phyloP scores from a whole-genome alignment of 2,113 vertebrate genomes.

The Hippopotamus amphibius region DNA sequence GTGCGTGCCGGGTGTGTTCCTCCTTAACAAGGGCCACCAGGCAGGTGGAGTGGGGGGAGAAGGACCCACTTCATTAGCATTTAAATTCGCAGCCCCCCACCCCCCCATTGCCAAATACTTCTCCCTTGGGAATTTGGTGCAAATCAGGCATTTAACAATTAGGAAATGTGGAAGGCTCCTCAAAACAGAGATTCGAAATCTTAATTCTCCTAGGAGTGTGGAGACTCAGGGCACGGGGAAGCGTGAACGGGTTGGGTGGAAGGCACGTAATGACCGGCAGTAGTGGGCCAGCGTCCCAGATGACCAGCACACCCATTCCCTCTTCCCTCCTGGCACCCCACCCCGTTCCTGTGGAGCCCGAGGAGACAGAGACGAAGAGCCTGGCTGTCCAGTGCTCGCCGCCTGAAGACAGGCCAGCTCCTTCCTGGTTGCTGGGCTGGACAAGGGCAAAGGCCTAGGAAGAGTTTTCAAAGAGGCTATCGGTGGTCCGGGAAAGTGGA shows the following conservation, averaged over 20 bases:
- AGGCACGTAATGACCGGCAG: background rate
- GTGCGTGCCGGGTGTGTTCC: background rate
- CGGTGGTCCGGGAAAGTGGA: background rate
- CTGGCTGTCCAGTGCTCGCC: background rate
- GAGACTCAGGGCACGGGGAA: background rate
- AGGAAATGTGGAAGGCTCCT: conserved; percentile 42
- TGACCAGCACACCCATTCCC: fast-evolving
- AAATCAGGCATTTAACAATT: conserved; percentile 68
- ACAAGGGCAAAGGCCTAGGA: background rate
- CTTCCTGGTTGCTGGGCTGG: background rate
- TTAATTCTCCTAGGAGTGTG: background rate
- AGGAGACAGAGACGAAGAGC: background rate
- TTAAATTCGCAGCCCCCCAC: conserved; percentile 69
- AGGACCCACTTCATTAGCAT: conserved; percentile 62
- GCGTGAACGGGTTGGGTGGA: background rate
- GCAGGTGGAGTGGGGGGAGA: conserved; percentile 19
- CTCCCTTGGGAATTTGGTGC: conserved; percentile 69
- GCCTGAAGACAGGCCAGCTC: background rate
- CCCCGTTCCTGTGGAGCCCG: background rate
- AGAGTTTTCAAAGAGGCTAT: background rate
- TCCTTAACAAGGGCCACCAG: background rate
- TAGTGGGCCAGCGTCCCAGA: fast-evolving
- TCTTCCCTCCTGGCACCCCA: background rate
- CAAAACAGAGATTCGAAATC: conserved; percentile 7
- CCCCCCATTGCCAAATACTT: conserved; percentile 58